phyloP scores from a whole-genome alignment of 2,797 vertebrate genomes.

The Oryzias dopingdopingensis region DNA sequence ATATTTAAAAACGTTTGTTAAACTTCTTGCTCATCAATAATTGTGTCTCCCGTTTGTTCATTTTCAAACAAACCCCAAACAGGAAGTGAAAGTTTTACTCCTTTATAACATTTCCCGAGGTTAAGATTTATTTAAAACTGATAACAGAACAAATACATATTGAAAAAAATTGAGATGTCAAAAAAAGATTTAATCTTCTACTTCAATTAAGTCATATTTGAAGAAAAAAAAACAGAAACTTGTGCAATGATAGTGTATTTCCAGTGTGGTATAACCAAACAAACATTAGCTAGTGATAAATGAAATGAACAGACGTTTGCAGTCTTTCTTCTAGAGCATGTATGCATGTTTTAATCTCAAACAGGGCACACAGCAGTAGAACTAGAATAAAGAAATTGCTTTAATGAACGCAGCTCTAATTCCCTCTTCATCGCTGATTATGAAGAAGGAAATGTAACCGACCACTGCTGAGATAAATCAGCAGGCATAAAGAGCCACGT shows the following conservation, averaged over 20 bases:
- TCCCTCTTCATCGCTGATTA: constrained; percentile 66
- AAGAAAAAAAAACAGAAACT: too few species aligned
- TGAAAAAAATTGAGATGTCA: constrained; percentile 23
- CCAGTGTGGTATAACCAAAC: constrained; percentile 5
- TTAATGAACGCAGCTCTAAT: constrained; percentile 63
- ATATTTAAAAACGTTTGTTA: too few species aligned
- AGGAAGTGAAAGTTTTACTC: constrained; percentile 37
- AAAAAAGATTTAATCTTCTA: too few species aligned
- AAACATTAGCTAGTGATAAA: constrained; percentile 6
- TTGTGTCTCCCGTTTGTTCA: constrained; percentile 15
- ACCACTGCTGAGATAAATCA: constrained; percentile 70
- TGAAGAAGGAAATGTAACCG: constrained; percentile 68
- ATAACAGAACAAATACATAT: constrained; percentile 49
- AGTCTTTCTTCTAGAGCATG: constrained; percentile 20
- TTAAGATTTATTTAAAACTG: constrained; percentile 30
- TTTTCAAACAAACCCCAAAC: constrained; percentile 39
- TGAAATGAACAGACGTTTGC: constrained; percentile 18
- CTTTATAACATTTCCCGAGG: constrained; percentile 18
- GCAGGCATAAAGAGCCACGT: constrained; percentile 55
- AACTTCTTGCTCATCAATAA: too few species aligned
- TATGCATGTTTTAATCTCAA: constrained; percentile 33
- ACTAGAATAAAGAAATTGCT: constrained; percentile 52
- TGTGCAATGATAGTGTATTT: not conserved
- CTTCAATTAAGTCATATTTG: too few species aligned
- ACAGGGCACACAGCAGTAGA: constrained; percentile 41